These are phyloP conservation scores for Formica aserva DNA, from an alignment of 2,888 invertebrate genomes.

Conservation along the genomic window DNA sequence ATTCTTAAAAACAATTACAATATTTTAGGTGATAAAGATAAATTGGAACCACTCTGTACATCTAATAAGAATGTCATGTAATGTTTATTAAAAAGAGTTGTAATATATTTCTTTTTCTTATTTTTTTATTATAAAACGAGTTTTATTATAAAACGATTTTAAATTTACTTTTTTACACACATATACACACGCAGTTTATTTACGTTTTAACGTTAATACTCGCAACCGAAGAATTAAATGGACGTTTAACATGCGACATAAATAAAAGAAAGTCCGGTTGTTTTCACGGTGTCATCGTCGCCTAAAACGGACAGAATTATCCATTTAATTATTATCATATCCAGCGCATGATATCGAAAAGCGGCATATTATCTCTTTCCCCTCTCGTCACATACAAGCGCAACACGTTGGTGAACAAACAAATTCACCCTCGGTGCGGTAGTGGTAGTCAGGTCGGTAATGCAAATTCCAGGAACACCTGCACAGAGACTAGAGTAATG, in stretches of 20 bases:
- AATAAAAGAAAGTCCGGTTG: conserved; percentile 1
- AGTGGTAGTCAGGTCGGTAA: conserved; percentile 27
- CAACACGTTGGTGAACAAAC: conserved; percentile 53
- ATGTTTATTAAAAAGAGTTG: neutral
- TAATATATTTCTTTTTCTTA: neutral
- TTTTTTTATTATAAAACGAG: neutral
- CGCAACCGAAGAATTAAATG: too few relatives aligned
- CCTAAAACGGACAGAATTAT: conserved; percentile 16
- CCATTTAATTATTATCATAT: conserved; percentile 46
- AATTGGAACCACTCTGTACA: neutral
- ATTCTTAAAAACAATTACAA: too few relatives aligned
- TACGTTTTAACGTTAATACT: neutral
- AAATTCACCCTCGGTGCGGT: conserved; percentile 34
- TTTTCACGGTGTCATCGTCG: conserved; percentile 26
- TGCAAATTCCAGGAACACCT: conserved; percentile 57
- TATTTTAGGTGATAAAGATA: too few relatives aligned
- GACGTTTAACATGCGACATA: neutral
- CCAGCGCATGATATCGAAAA: conserved; percentile 37
- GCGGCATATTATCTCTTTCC: conserved; percentile 35
- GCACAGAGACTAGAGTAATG: conserved; percentile 52
- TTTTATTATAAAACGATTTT: neutral
- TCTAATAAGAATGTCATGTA: neutral
- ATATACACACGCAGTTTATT: neutral
- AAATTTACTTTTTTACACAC: neutral
- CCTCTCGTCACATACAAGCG: neutral